Evolutionary conservation across 2,888 invertebrate genomes (phyloP).

Genomic region (Calameuta pallipes): DNA sequence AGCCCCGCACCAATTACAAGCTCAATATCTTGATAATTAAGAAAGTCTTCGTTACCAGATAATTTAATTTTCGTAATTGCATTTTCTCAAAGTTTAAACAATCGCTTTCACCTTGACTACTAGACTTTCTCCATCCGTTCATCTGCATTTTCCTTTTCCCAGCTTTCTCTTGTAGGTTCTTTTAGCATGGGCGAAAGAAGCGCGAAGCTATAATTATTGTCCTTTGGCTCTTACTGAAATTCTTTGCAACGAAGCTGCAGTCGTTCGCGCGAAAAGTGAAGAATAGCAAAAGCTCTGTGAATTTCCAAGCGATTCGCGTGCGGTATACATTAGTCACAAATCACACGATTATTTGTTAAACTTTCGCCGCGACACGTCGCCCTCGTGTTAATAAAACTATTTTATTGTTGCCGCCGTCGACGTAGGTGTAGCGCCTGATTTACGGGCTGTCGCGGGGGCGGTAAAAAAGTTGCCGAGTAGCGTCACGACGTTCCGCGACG

Average conservation of each 20-base stretch:
- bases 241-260: too few relatives aligned
- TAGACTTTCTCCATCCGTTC: slow-evolving; percentile 33
- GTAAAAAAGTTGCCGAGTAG: too few relatives aligned
- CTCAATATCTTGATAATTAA: slow-evolving; percentile 57
- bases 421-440: too few relatives aligned
- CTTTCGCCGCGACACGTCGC: slow-evolving; percentile 8
- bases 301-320: too few relatives aligned
- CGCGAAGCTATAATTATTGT: too few relatives aligned
- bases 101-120: not conserved
- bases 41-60: slow-evolving; percentile 51
- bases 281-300: too few relatives aligned
- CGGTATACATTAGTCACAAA: slow-evolving; percentile 23
- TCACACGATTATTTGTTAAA: slow-evolving; percentile 24
- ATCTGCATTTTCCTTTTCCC: not conserved
- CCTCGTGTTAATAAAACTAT: slow-evolving; percentile 23
- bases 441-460: too few relatives aligned
- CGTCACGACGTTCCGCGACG: too few relatives aligned
- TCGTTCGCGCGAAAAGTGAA: too few relatives aligned
- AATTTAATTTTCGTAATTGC: slow-evolving; percentile 60
- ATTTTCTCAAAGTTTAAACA: slow-evolving; percentile 34
- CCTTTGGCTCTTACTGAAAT: too few relatives aligned
- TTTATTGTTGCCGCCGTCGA: slow-evolving; percentile 10
- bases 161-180: too few relatives aligned
- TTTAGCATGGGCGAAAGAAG: too few relatives aligned
- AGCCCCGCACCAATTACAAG: slow-evolving; percentile 45